These are phyloP conservation scores for Andrena camellia DNA, from an alignment of 2,888 invertebrate genomes.

Conservation along the genomic window DNA sequence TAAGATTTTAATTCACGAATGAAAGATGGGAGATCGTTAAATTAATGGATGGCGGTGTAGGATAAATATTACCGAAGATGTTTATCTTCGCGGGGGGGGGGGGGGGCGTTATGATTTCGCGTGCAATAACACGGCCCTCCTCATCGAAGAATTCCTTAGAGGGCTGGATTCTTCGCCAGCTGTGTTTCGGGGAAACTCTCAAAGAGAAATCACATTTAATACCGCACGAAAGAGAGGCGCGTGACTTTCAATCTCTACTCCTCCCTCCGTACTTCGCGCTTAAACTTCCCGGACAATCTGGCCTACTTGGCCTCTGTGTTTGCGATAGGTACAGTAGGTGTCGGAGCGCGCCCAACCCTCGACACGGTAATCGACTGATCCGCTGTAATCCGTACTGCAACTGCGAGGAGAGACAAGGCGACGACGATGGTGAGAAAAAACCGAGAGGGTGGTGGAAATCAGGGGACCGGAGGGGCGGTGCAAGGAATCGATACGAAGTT, in stretches of 20 bases:
- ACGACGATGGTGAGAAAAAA: constrained; percentile 19
- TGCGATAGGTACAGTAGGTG: constrained; percentile 41
- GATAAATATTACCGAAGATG: no score
- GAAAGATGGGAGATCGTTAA: no score
- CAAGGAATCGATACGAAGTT: constrained; percentile 65
- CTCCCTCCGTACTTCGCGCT: constrained; percentile 6
- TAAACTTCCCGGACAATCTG: constrained; percentile 35
- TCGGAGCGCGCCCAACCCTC: constrained; percentile 30
- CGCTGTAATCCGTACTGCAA: constrained; percentile 61
- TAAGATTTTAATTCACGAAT: no score
- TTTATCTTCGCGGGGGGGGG: background rate
- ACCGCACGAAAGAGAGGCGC: constrained; percentile 14
- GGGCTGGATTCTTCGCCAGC: constrained; percentile 2
- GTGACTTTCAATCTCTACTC: constrained; percentile 18
- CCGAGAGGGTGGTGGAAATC: constrained; percentile 17
- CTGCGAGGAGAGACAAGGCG: constrained; percentile 41
- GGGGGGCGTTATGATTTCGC: constrained; percentile 8
- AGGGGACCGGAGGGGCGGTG: background rate
- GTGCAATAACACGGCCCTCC: constrained; percentile 8
- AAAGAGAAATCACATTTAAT: constrained; percentile 40
- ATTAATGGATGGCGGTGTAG: no score
- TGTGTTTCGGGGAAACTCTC: constrained; percentile 9
- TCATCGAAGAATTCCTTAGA: constrained; percentile 24
- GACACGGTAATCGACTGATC: constrained; percentile 64
- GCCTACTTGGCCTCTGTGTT: constrained; percentile 51